Evolutionary conservation across 2,888 invertebrate genomes (phyloP), one percentile per base, ranked within the genome.

Genomic region (Papilio elwesi): DNA sequence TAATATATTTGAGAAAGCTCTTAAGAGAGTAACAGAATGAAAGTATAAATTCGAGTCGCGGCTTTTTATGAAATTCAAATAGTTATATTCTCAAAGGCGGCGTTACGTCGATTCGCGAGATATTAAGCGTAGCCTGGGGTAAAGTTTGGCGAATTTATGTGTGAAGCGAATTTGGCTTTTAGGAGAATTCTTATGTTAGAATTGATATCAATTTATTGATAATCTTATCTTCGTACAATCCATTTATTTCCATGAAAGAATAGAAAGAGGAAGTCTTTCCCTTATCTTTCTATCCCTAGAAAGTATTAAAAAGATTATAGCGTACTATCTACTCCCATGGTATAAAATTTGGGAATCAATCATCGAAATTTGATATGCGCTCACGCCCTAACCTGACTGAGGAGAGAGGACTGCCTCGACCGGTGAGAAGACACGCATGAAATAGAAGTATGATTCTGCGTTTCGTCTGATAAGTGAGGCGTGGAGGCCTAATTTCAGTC

Each of bases 61-160:
- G n/a, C n/a, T 53, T 36, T 49, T 48, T 72, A 48, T 15, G 6
- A 51, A 65, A 65, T 52, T 68, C 62, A 55, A 64, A 67, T 66
- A 71, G 63, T 38, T 53, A 72, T 55, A 65, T 26, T 9, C 64
- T 55, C 68, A 43, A 10, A 68, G 68, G 68, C 15, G 43, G 57
- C 12, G 57, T 69, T 73, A 73, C 26, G 57, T 69, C 68, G 57
- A 69, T 64, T 65, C 48, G n/a, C 48, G 0, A 16, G 36, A 64
- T 51, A 52, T 51, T 69, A 69, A 73, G 57, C 47, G 43, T 65
- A 62, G 73, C 57, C 68, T 69, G 38, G 68, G 64, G 68, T 48
- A 64, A 65, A 57, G 68, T 73, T 73, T 63, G 15, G 43, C 36
- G 55, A 68, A 73, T 73, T 68, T 73, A 73, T 65, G 38, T 9